phyloP scores from a whole-genome alignment of 2,797 vertebrate genomes.

The Delichon dasypus region DNA sequence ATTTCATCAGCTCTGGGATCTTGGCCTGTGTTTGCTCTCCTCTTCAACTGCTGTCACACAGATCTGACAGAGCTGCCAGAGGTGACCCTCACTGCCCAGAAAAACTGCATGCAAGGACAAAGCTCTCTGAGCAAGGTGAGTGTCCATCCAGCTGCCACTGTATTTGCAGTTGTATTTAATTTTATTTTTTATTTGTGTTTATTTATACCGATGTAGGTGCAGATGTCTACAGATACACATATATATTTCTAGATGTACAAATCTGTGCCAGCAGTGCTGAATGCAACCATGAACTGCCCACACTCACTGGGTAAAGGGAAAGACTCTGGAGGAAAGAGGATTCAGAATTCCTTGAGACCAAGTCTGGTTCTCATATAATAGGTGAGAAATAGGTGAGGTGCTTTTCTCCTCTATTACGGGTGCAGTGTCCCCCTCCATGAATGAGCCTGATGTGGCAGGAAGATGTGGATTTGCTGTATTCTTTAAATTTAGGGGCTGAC shows the following conservation, averaged over 20 bases:
- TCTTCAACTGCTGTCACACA: background rate
- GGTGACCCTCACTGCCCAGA: background rate
- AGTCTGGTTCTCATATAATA: background rate
- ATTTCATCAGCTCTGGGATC: background rate
- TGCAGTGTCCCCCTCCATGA: fast-evolving
- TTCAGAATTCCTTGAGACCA: background rate
- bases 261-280: background rate
- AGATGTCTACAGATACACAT: background rate
- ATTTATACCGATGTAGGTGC: background rate
- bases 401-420: background rate
- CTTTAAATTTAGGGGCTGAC: background rate
- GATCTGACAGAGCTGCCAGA: background rate
- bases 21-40: background rate
- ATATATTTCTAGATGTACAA: background rate
- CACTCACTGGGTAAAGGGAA: background rate
- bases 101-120: background rate
- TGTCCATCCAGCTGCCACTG: background rate
- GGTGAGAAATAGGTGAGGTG: background rate
- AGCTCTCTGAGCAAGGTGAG: background rate
- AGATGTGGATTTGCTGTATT: background rate
- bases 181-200: background rate
- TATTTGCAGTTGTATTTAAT: background rate
- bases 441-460: background rate
- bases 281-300: background rate
- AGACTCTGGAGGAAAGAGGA: background rate